Base-by-base conservation (phyloP, 2,888 invertebrate genomes). In the Nomada lathburiana region DNA sequence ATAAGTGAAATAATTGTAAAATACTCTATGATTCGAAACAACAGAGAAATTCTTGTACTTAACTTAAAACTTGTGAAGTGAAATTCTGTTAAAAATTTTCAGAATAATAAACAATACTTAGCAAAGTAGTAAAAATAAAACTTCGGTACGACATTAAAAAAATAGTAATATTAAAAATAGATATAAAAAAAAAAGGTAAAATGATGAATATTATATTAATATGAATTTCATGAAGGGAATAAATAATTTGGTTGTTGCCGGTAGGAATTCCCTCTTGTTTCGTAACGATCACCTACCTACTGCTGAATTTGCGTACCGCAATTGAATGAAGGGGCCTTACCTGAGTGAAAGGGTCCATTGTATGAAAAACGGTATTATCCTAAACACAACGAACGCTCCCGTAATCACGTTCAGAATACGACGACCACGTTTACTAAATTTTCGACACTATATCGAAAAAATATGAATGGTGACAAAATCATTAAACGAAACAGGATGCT, bases 261-360 rank as follows among this genome's bases (percentile, higher is more conserved):
- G 36, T 20, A 18, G 23, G 7, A 67, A 47, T 29, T 57, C 47
- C 44, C 11, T 13, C 9, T 13, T 36, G 52, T 16, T 47, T n/a
- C 7, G 36, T 20, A 60, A 63, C 20, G 47, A 29, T 16, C 7
- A 9, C 2, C 10, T 50, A 42, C 23, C n/a, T 50, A 42, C 23
- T 16, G 29, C 11, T 53, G 13, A 11, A 60, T 52, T 60, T 70
- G 18, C 44, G 36, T 4, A 47, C 44, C 59, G 3, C 11, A 50
- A 71, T 26, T 60, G 47, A 62, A 77, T 36, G 36, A 57, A 74
- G 57, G 57, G 26, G 44, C 13, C 63, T 94, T 95, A 96, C 96
- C 95, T 96, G 96, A 88, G 96, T 96, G 91, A 96, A 96, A 69
- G 96, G 95, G 94, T 96, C 96, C 96, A 96, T 96, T 91, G 88